A percentile compares a stretch with the other conserved stretches of the same genome.
phyloP scores from a whole-genome alignment of 2,797 vertebrate species.

The Chaunax sp. region DNA sequence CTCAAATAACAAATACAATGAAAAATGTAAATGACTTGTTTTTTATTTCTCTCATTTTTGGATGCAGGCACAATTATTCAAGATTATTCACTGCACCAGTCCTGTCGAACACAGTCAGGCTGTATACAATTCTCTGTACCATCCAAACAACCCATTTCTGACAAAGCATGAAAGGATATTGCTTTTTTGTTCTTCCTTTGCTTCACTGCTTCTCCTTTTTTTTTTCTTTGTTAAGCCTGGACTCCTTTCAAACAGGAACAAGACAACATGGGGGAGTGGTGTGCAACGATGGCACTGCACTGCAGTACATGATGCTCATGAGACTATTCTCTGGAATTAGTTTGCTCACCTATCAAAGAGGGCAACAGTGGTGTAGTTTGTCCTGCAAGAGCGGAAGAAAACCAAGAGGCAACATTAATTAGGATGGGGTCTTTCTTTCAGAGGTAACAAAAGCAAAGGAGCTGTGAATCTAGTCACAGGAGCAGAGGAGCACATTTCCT shows the following conservation, averaged over 20 bases:
- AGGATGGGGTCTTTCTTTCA: conserved; percentile 42
- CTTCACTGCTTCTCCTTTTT: conserved; percentile 81
- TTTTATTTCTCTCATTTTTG: conserved; percentile 47
- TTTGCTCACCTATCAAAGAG: conserved; percentile 57
- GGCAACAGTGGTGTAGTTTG: conserved; percentile 14
- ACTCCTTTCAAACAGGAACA: conserved; percentile 82
- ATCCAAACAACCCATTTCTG: conserved; percentile 67
- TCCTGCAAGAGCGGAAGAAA: conserved; percentile 27
- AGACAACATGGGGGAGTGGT: conserved; percentile 41
- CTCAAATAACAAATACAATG: conserved; percentile 67
- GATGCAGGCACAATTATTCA: conserved; percentile 60
- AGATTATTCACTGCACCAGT: conserved; percentile 67
- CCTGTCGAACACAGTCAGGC: conserved; percentile 60
- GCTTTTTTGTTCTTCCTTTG: conserved; percentile 89
- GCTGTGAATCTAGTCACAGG: conserved; percentile 42
- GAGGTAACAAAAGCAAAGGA: conserved; percentile 24
- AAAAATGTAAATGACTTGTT: conserved; percentile 55
- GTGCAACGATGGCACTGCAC: conserved; percentile 44
- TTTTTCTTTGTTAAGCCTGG: conserved; percentile 90
- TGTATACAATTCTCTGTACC: conserved; percentile 60
- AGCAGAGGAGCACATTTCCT: conserved; percentile 48
- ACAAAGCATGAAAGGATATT: conserved; percentile 91
- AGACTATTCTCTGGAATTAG: conserved; percentile 57
- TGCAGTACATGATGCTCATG: conserved; percentile 56
- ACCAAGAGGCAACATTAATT: conserved; percentile 40